Evolutionary conservation across 2,113 vertebrate species (phyloP).

Genomic region (Percina caprodes): DNA sequence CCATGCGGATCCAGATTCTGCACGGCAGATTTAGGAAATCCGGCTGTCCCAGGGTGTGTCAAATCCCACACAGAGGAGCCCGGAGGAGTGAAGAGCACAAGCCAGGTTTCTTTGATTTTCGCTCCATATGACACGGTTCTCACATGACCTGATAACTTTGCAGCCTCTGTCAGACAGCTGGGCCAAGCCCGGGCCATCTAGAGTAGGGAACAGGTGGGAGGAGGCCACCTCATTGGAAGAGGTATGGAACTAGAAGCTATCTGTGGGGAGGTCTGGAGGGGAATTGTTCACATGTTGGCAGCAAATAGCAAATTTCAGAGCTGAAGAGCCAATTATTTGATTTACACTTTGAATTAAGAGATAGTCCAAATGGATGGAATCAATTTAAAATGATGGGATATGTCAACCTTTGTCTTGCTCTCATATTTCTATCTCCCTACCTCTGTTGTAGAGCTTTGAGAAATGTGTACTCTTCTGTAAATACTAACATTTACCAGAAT

Average conservation of each 20-base stretch:
- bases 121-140: slow-evolving; percentile 80
- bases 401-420: neutral
- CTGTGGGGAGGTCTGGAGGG: slow-evolving; percentile 30
- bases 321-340: slow-evolving; percentile 38
- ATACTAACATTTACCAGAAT: neutral
- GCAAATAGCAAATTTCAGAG: slow-evolving; percentile 46
- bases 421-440: slow-evolving; percentile 2
- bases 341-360: slow-evolving; percentile 58
- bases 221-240: slow-evolving; percentile 44
- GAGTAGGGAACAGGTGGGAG: slow-evolving; percentile 78
- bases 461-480: neutral
- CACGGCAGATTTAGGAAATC: slow-evolving; percentile 75
- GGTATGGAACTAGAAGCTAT: slow-evolving; percentile 28
- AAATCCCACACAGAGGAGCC: slow-evolving; percentile 62
- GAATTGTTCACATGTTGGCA: slow-evolving; percentile 10
- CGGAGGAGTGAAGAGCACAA: slow-evolving; percentile 43
- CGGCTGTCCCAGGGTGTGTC: slow-evolving; percentile 68
- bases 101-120: slow-evolving; percentile 70
- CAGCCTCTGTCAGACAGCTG: slow-evolving; percentile 77
- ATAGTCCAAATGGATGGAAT: slow-evolving; percentile 16
- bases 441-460: neutral
- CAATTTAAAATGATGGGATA: slow-evolving; percentile 1
- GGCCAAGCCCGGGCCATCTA: slow-evolving; percentile 40
- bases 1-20: slow-evolving; percentile 66
- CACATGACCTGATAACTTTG: slow-evolving; percentile 80